Conservation (phyloP, 2,113 vertebrate species). For the Leucoraja erinaceus region DNA sequence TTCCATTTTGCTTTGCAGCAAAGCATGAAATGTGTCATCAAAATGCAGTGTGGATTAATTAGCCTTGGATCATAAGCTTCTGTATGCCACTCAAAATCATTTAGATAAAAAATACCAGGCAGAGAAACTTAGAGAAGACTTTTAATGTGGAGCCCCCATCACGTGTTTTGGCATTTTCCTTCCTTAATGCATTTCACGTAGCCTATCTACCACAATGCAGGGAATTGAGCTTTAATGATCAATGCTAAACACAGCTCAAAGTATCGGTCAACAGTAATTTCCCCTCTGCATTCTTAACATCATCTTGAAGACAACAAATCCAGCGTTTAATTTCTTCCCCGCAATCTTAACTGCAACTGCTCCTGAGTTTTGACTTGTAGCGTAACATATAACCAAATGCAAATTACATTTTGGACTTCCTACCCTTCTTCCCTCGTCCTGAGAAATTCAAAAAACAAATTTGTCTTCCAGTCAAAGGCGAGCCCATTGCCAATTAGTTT, state of each 20-base stretch:
- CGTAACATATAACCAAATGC: neutral
- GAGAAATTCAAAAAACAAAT: neutral
- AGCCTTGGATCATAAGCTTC: neutral
- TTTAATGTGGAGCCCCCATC: neutral
- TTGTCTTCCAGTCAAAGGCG: slow-evolving; percentile 6
- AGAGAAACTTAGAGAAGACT: neutral
- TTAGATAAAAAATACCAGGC: neutral
- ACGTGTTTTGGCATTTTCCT: neutral
- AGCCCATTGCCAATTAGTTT: neutral
- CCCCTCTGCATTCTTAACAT: too few species aligned
- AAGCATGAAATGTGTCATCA: neutral
- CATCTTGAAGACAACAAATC: too few species aligned
- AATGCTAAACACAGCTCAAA: too few species aligned
- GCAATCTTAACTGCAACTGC: neutral
- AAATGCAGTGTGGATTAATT: neutral
- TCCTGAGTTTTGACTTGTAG: neutral
- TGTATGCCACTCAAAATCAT: neutral
- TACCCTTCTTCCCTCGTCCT: neutral
- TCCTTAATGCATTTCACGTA: neutral
- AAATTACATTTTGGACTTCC: neutral
- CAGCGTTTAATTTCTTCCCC: neutral
- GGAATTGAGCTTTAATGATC: too few species aligned
- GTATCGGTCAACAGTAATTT: too few species aligned
- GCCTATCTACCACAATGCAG: neutral
- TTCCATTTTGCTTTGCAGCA: neutral